Conservation (phyloP, 2,888 invertebrate species). For the Nebria brevicollis region DNA sequence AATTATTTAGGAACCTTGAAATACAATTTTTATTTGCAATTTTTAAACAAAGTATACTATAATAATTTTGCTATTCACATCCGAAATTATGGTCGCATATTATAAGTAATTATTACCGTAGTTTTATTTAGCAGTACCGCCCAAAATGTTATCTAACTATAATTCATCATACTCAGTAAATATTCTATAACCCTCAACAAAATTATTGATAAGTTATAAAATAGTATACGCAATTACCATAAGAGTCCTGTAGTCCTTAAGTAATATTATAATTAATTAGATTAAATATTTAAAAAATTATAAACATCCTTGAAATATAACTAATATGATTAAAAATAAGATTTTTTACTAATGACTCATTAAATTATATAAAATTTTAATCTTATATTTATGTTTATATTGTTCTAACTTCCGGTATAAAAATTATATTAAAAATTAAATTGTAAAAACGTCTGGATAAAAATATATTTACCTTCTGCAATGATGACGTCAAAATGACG, state of each 20-base stretch:
- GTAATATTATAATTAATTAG: no score
- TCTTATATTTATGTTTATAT: neutral
- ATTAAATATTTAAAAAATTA: no score
- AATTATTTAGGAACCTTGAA: conserved; percentile 35
- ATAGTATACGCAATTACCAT: no score
- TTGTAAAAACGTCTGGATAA: neutral
- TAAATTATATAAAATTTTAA: neutral
- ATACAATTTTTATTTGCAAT: conserved; percentile 29
- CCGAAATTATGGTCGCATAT: conserved; percentile 17
- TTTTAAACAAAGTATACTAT: conserved; percentile 29
- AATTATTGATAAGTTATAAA: no score
- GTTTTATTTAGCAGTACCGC: no score
- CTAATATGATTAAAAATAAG: neutral
- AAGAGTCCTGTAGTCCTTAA: no score
- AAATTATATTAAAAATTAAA: neutral
- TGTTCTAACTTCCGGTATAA: neutral
- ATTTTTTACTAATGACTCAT: neutral
- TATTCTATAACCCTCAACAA: no score
- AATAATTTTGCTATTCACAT: conserved; percentile 29
- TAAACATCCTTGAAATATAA: no score
- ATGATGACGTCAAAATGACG: conserved; percentile 80
- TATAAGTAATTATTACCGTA: conserved; percentile 35
- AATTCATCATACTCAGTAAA: no score
- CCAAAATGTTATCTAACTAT: no score
- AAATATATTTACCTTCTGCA: conserved; percentile 75